Conservation (phyloP, 2,888 invertebrate species). For the Cataglyphis albicans region DNA sequence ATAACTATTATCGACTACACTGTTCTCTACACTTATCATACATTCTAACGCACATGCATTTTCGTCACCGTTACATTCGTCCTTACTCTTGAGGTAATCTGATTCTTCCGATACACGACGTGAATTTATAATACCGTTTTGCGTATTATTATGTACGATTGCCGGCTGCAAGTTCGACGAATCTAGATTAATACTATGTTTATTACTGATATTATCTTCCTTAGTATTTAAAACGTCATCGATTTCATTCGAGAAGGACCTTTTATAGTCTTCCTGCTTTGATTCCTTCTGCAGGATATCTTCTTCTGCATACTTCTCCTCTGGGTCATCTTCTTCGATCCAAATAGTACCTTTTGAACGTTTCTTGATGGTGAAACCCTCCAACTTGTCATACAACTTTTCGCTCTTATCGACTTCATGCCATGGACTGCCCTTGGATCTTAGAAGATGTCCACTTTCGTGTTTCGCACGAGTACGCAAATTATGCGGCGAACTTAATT, state of each 20-base stretch:
- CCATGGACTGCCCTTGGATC: slow-evolving; percentile 84
- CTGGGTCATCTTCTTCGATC: slow-evolving; percentile 83
- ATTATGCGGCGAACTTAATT: slow-evolving; percentile 82
- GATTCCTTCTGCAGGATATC: slow-evolving; percentile 61
- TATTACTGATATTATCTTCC: slow-evolving; percentile 46
- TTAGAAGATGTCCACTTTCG: slow-evolving; percentile 83
- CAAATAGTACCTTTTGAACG: slow-evolving; percentile 85
- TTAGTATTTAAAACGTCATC: slow-evolving; percentile 41
- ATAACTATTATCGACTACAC: slow-evolving; percentile 42
- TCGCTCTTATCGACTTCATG: slow-evolving; percentile 81
- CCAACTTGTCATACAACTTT: slow-evolving; percentile 82
- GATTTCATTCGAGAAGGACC: slow-evolving; percentile 52
- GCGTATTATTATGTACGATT: slow-evolving; percentile 45
- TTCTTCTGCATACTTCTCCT: slow-evolving; percentile 74
- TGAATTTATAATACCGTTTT: slow-evolving; percentile 46
- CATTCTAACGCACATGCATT: slow-evolving; percentile 45
- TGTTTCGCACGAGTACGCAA: slow-evolving; percentile 83
- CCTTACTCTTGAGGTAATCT: slow-evolving; percentile 35
- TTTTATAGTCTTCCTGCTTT: slow-evolving; percentile 64
- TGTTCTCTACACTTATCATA: slow-evolving; percentile 47
- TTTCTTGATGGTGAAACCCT: slow-evolving; percentile 84
- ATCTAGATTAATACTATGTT: slow-evolving; percentile 47
- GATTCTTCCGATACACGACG: slow-evolving; percentile 40
- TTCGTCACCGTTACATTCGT: slow-evolving; percentile 47
- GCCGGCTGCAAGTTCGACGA: slow-evolving; percentile 49